Percentiles rank a stretch among this genome's conserved stretches.
phyloP scores from a whole-genome alignment of 2,888 invertebrate species.

The Sesia apiformis region DNA sequence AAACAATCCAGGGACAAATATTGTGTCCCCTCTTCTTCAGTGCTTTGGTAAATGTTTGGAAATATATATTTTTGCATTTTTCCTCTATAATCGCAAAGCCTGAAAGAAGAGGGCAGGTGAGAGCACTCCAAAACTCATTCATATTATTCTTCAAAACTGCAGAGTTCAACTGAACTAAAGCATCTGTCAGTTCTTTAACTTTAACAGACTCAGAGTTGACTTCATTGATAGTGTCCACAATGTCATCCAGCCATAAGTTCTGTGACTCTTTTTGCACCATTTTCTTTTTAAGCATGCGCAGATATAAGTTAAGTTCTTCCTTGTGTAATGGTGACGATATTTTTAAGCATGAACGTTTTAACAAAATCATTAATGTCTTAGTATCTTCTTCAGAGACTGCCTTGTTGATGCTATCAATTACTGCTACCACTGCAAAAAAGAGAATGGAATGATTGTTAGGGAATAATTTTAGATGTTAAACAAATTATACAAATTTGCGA shows the following conservation, averaged over 20 bases:
- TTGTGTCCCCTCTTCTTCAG: constrained; percentile 56
- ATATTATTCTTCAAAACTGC: constrained; percentile 54
- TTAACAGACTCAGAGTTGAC: constrained; percentile 63
- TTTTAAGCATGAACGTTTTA: constrained; percentile 64
- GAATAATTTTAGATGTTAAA: too few species aligned
- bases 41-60: constrained; percentile 61
- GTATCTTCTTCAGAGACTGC: constrained; percentile 73
- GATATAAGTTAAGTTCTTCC: constrained; percentile 67
- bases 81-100: constrained; percentile 34
- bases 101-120: constrained; percentile 36
- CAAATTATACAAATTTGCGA: too few species aligned
- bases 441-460: background rate
- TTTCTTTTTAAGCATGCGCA: constrained; percentile 66
- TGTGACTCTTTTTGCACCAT: constrained; percentile 68
- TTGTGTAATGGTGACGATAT: constrained; percentile 48
- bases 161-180: constrained; percentile 55
- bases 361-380: constrained; percentile 51
- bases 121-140: constrained; percentile 48
- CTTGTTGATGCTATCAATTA: constrained; percentile 74
- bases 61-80: constrained; percentile 57
- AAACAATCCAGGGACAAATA: constrained; percentile 67
- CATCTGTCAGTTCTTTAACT: constrained; percentile 61
- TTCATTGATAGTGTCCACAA: constrained; percentile 57
- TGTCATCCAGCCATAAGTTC: constrained; percentile 76
- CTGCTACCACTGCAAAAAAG: constrained; percentile 60